Base-by-base conservation (phyloP, 2,888 invertebrate genomes). In the Cosmorhoe ocellata region DNA sequence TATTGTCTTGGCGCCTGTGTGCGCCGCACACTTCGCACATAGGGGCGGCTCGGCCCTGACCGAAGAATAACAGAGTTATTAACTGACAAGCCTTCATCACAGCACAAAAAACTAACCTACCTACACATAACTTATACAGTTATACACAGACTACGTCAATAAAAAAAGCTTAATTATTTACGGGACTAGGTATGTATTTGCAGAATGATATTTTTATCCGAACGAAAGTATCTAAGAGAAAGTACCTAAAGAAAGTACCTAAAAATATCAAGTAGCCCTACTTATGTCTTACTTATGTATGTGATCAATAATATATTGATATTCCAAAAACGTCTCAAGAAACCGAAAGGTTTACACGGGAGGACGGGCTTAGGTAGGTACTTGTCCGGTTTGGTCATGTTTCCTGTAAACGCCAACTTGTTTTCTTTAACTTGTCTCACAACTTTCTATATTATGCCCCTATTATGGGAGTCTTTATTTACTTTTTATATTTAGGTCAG, bases 331-430 rank as follows among this genome's bases (percentile, higher is more conserved):
- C 49, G 51, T 41, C 34, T 6, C 27, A 44, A 54, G 46, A 54
- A 61, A 52, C 31, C 43, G 43, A 52, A 59, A 58, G 56, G 52
- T 51, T 57, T 52, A 45, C 51, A 46, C 52, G 56, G 56, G 59
- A 63, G 48, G 54, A 50, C 53, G 40, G 50, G 54, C 53, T 49
- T 51, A n/a, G n/a, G n/a, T n/a, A n/a, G n/a, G n/a, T 59, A 56
- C 55, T 51, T 49, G 48, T 53, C 49, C 44, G 50, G 48, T 45
- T 53, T 56, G 56, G 43, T 55, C 55, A 52, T 60, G 51, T 64
- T 64, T 61, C 79, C 79, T 76, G 79, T 65, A 71, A 76, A 73
- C 68, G 70, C 57, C 56, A 34, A 63, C 61, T 63, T 42, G 66
- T 67, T 77, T 71, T 69, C 66, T 65, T 65, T 59, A 65, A 69